Evolutionary conservation across 1,140 invertebrate genomes (phyloP).

Genomic region (Hesperophylax magnus): DNA sequence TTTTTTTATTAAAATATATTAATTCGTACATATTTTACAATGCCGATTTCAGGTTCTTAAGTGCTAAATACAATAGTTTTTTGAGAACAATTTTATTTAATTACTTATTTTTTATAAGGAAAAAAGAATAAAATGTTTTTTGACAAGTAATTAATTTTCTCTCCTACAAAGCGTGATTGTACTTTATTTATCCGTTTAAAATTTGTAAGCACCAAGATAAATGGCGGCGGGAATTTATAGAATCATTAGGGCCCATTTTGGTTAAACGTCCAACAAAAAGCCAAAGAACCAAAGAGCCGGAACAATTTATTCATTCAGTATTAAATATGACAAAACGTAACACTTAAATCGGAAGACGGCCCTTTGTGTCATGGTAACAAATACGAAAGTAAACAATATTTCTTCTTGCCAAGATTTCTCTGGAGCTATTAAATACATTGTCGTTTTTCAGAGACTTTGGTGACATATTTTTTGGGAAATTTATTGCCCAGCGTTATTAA

Average conservation of each 20-base stretch:
- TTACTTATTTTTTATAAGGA: too few species aligned
- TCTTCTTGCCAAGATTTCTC: constrained; percentile 18
- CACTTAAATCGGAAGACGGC: constrained; percentile 31
- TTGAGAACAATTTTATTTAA: too few species aligned
- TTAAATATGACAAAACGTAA: constrained; percentile 40
- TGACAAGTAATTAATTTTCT: background rate
- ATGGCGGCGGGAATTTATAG: constrained; percentile 11
- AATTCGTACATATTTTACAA: too few species aligned
- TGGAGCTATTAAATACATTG: constrained; percentile 37
- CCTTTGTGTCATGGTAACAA: constrained; percentile 24
- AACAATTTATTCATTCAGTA: constrained; percentile 24
- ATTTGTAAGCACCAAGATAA: constrained; percentile 37
- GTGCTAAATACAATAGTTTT: too few species aligned
- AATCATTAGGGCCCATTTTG: constrained; percentile 27
- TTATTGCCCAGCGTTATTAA: constrained; percentile 37
- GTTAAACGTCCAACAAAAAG: constrained; percentile 18
- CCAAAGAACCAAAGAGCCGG: background rate
- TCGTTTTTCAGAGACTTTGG: constrained; percentile 36
- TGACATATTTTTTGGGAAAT: constrained; percentile 44
- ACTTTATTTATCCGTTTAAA: constrained; percentile 38
- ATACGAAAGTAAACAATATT: constrained; percentile 38
- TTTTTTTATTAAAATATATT: too few species aligned
- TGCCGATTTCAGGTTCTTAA: too few species aligned
- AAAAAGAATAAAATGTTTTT: background rate
- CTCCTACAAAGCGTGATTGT: background rate